Evolutionary conservation across 2,797 vertebrate species (phyloP), one percentile per base, ranked within the genome.

Genomic region (Anguilla anguilla): DNA sequence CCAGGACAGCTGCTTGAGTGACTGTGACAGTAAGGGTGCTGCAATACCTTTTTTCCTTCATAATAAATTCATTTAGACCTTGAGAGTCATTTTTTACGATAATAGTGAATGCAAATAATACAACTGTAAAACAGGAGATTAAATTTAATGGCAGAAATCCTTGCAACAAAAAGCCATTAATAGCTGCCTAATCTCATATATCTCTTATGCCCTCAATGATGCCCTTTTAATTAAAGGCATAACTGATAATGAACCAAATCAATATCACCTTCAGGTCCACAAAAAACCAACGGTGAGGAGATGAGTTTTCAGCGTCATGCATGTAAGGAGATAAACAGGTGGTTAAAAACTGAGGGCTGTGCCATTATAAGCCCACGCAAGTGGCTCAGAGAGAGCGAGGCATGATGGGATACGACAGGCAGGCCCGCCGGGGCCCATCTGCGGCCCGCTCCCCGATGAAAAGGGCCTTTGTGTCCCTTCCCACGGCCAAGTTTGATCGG

Each of bases 401-500:
- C 43, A 87, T 79, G 86, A 35, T 87, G 88, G 89, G 87, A 90
- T 57, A 87, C 85, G 95, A 94, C 95, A 95, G 95, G 93, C 93
- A 89, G 93, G 93, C 95, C 95, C 95, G 94, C 93, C 95, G 94
- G 94, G 95, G 95, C 94, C 95, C 95, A 96, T 96, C 95, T 96
- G 95, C 94, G 94, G 94, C 94, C 95, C 95, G 94, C 95, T 95
- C 94, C 94, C 91, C 94, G 94, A 96, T 97, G 96, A 97, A 97
- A 97, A 96, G 94, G 94, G 93, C 87, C 96, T 97, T 97, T 97
- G 96, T 97, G 94, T 94, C 51, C 95, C 85, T 91, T 89, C 95
- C 95, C 97, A 96, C 94, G 94, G 96, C 95, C 96, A 97, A 97
- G 96, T 96, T 96, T 95, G 96, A 96, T 96, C 96, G 96, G 95